Base-by-base conservation (phyloP, 2,888 invertebrate species). In the Sacculina carcini region DNA sequence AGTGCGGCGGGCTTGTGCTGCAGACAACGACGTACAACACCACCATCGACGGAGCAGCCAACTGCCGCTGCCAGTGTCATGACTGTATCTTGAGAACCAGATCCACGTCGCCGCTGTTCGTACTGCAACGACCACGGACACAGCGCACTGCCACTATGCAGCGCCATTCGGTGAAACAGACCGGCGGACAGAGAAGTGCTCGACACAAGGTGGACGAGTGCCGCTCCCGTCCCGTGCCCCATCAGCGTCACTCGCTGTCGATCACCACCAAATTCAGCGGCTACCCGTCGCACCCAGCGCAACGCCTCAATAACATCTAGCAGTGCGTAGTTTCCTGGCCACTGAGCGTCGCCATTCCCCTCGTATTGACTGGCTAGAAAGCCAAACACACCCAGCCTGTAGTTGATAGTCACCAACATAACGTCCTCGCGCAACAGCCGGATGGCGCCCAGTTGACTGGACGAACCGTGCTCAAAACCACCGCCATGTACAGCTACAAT, bases 321-420 rank as follows among this genome's bases (percentile, higher is more conserved):
- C 1, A 63, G 54, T 12, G 62, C 65, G 39, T 59, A 58, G 56
- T 66, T 65, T 5, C 63, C 64, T 0, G 59, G 58, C 4, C 60
- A 57, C 5, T 59, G 56, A 0, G 39, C 40, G 28, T 58, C 58
- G 3, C 61, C 60, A 19, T 56, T 58, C n/a, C n/a, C 12, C 24
- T 49, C 24, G n/a, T n/a, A 40, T 53, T 53, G 12, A 56, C 56
- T n/a, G n/a, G n/a, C n/a, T n/a, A n/a, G n/a, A n/a, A n/a, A n/a
- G n/a, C n/a, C 56, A 28, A 90, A 69, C 42, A 86, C 85, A 12
- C 92, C 92, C 1, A 92, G 72, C 21, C 92, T 75, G 64, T 92
- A 94, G 66, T 94, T 94, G 56, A 92, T 72, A 0, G 90, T 82
- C 0, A 94, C 89, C 0, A 92, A 85, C 3, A 89, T 78, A 0